Percentiles rank a stretch among this genome's conserved stretches.
phyloP scores from a whole-genome alignment of 2,888 invertebrate genomes.

The Brachylomia viminalis region DNA sequence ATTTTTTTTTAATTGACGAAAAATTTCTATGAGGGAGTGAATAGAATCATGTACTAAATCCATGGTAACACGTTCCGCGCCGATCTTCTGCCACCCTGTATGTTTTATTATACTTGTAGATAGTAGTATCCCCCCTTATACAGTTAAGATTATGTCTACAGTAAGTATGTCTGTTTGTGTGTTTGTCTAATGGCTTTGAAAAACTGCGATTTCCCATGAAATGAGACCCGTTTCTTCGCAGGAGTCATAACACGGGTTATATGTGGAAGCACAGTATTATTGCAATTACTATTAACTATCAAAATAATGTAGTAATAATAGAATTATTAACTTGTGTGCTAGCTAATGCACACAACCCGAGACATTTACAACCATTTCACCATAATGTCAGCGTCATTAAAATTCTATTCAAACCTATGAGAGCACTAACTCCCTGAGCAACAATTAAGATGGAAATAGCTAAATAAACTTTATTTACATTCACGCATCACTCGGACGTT shows the following conservation, averaged over 20 bases:
- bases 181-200: too few relatives aligned
- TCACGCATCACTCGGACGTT: conserved; percentile 26
- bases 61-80: background rate
- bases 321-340: background rate
- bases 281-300: background rate
- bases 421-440: conserved; percentile 14
- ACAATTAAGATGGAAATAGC: conserved; percentile 13
- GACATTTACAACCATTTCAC: background rate
- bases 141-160: background rate
- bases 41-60: background rate
- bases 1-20: too few relatives aligned
- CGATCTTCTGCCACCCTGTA: background rate
- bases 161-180: background rate
- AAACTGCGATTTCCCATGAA: background rate
- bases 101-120: background rate
- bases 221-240: background rate
- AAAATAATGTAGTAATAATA: background rate
- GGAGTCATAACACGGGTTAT: background rate
- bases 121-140: background rate
- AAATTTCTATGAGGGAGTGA: too few relatives aligned
- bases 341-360: background rate
- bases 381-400: background rate
- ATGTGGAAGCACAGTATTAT: background rate
- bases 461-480: conserved; percentile 33
- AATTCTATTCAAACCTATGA: background rate